Evolutionary conservation across 2,888 invertebrate genomes (phyloP), one percentile per base, ranked within the genome.

Genomic region (Carpatolechia fugitivella): DNA sequence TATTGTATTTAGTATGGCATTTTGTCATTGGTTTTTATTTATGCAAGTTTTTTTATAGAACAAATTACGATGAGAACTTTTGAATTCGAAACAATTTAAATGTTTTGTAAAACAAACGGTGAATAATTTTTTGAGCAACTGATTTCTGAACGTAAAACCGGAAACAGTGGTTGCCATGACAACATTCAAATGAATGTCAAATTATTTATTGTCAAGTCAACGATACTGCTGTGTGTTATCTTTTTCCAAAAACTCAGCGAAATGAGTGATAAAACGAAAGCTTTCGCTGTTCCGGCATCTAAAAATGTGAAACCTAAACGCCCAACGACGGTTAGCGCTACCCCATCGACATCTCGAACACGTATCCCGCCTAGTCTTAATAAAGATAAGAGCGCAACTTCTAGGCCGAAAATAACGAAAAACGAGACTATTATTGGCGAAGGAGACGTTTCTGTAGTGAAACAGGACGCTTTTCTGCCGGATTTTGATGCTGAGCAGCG

Each of bases 221-320:
- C n/a, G 11, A 14, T 13, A 36, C 11, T 31, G 11, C 11, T 31
- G 41, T 41, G 20, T 20, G 1, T 10, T 16, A 41, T n/a, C 8
- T 11, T n/a, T n/a, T n/a, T n/a, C n/a, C n/a, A n/a, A n/a, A n/a
- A n/a, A n/a, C n/a, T n/a, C n/a, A n/a, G n/a, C n/a, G n/a, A 61
- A 65, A 84, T 82, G 82, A 64, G 79, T 49, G 85, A 85, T 64
- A 85, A 79, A 78, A 62, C 68, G 7, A 82, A 78, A 66, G 60
- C 55, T 5, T 76, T 80, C 41, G 66, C 69, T 1, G 65, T 65
- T 3, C 74, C 78, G 0, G 35, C 68, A 3, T 59, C 74, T 1
- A 82, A 72, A 66, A 56, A 61, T 0, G 13, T 69, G 3, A 78
- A 76, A 66, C 51, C 62, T 0, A 80, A 74, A 59, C 78, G 83